Percentiles rank a stretch among this genome's conserved stretches.
phyloP scores from a whole-genome alignment of 1,140 invertebrate species.

The Drosophila arizonae region DNA sequence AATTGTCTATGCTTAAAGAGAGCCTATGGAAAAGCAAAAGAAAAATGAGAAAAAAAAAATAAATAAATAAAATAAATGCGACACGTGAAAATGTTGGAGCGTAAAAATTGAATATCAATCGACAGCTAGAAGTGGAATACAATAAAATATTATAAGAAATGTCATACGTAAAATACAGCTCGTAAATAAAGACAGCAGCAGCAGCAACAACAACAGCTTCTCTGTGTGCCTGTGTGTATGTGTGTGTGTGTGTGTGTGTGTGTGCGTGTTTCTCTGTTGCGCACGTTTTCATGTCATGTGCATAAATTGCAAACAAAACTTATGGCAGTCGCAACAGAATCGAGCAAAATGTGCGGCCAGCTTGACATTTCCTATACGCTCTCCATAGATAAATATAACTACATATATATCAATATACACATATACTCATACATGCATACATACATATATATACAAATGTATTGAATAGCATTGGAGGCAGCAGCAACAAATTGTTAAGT shows the following conservation, averaged over 20 bases:
- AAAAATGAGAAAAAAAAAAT: background rate
- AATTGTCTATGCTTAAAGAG: slow-evolving; percentile 29
- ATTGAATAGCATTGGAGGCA: background rate
- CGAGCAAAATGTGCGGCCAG: background rate
- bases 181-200: slow-evolving; percentile 30
- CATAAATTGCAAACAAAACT: slow-evolving; percentile 61
- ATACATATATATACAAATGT: too few relatives aligned
- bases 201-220: slow-evolving; percentile 1
- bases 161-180: slow-evolving; percentile 25
- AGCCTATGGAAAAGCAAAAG: background rate
- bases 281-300: slow-evolving; percentile 77
- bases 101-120: slow-evolving; percentile 15
- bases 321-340: slow-evolving; percentile 17
- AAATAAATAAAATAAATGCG: background rate
- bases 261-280: background rate
- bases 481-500: slow-evolving; percentile 49
- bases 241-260: slow-evolving; percentile 10
- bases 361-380: background rate
- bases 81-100: slow-evolving; percentile 22
- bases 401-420: too few relatives aligned
- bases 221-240: slow-evolving; percentile 8
- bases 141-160: slow-evolving; percentile 28
- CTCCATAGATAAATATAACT: background rate
- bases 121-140: slow-evolving; percentile 13
- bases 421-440: too few relatives aligned